Evolutionary conservation across 2,797 vertebrate species (phyloP).

Genomic region (Pipistrellus pygmaeus): DNA sequence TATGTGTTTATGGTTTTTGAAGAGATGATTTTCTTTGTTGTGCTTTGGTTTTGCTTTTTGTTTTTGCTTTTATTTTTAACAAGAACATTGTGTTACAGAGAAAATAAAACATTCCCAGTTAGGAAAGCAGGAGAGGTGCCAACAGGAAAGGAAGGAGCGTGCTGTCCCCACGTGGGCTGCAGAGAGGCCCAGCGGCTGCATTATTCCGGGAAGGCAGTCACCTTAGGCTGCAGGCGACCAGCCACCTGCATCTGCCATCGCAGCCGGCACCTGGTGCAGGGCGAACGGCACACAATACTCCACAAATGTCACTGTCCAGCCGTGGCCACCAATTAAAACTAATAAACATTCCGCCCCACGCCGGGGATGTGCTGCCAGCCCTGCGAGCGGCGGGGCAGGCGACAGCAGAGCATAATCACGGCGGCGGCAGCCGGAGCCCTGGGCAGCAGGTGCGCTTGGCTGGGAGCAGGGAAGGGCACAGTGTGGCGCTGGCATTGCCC

Average conservation of each 20-base stretch:
- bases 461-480: conserved; percentile 71
- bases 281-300: conserved; percentile 67
- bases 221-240: conserved; percentile 14
- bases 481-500: conserved; percentile 71
- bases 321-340: conserved; percentile 79
- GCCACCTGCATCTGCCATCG: conserved; percentile 60
- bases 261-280: conserved; percentile 62
- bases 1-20: neutral
- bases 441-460: conserved; percentile 82
- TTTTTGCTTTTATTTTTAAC: neutral
- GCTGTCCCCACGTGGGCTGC: neutral
- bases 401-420: conserved; percentile 42
- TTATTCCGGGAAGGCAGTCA: conserved; percentile 29
- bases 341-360: conserved; percentile 74
- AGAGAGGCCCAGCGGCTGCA: neutral
- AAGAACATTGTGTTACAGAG: neutral
- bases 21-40: neutral
- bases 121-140: neutral
- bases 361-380: conserved; percentile 22
- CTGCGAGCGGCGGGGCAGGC: conserved; percentile 54
- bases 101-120: neutral
- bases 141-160: neutral
- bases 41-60: neutral
- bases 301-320: conserved; percentile 81
- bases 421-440: conserved; percentile 73